These are phyloP conservation scores for Narcine bancroftii DNA, from an alignment of 2,113 vertebrate species.

Conservation along the genomic window DNA sequence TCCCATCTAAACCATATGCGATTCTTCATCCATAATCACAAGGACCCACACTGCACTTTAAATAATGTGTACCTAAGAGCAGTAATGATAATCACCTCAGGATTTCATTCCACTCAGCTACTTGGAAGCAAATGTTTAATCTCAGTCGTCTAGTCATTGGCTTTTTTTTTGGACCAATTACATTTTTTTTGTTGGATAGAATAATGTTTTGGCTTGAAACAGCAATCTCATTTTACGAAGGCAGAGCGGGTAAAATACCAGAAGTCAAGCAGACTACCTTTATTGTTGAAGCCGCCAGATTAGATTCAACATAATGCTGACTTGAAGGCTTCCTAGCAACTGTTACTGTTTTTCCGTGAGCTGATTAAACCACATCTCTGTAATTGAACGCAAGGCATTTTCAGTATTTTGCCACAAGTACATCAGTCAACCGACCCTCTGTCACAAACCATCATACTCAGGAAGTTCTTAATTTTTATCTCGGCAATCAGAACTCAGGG, in stretches of 20 bases:
- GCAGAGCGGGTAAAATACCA: too few species aligned
- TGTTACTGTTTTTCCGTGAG: neutral
- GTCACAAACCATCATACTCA: conserved; percentile 30
- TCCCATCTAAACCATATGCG: neutral
- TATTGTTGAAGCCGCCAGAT: neutral
- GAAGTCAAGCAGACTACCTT: neutral
- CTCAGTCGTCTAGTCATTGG: neutral
- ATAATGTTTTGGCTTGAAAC: neutral
- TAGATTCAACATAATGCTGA: neutral
- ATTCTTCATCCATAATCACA: neutral
- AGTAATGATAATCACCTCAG: neutral
- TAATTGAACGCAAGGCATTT: neutral
- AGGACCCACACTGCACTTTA: neutral
- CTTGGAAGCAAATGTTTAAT: conserved; percentile 29
- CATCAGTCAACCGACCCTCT: neutral
- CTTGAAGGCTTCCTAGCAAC: neutral
- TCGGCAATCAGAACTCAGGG: conserved; percentile 18
- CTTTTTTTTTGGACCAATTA: neutral
- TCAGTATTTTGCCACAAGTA: conserved; percentile 8
- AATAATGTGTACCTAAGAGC: conserved; percentile 22
- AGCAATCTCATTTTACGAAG: neutral
- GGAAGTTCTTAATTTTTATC: neutral
- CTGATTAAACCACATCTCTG: neutral
- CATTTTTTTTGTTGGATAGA: neutral
- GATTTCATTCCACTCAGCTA: neutral